These are phyloP conservation scores for Periplaneta americana DNA, from an alignment of 1,140 invertebrate species.

Conservation along the genomic window DNA sequence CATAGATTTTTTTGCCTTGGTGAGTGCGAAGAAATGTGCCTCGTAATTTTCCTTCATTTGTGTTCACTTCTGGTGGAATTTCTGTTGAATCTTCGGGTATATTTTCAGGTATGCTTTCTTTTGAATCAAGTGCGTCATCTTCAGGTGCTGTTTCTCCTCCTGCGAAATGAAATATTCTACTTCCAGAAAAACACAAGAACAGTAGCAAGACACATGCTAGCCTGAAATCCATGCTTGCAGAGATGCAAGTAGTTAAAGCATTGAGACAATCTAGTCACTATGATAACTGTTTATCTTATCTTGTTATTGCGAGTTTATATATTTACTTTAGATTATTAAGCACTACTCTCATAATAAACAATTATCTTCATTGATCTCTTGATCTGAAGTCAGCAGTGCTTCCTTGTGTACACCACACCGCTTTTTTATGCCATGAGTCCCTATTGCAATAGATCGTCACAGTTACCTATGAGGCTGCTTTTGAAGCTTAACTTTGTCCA, in stretches of 20 bases:
- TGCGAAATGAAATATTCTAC: no score
- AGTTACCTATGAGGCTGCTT: no score
- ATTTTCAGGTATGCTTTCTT: not conserved
- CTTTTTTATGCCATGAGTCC: no score
- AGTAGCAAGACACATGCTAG: not conserved
- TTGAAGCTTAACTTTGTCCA: no score
- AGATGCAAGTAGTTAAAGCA: not conserved
- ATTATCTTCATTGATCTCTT: no score
- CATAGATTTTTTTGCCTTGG: slow-evolving; percentile 2
- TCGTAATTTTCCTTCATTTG: not conserved
- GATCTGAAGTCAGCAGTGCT: no score
- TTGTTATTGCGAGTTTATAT: not conserved
- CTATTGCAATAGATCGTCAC: no score
- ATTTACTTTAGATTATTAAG: not conserved
- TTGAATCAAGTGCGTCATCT: not conserved
- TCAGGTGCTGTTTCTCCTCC: not conserved
- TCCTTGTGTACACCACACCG: no score
- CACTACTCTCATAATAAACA: no score
- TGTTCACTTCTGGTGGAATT: not conserved
- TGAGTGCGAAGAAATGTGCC: not conserved
- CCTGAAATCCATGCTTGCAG: not conserved
- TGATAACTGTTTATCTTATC: not conserved
- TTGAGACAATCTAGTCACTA: not conserved
- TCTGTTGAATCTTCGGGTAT: not conserved
- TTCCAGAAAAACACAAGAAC: no score